Evolutionary conservation across 1,140 invertebrate genomes (phyloP), one percentile per base, ranked within the genome.

Genomic region (Drosophila repletoides): DNA sequence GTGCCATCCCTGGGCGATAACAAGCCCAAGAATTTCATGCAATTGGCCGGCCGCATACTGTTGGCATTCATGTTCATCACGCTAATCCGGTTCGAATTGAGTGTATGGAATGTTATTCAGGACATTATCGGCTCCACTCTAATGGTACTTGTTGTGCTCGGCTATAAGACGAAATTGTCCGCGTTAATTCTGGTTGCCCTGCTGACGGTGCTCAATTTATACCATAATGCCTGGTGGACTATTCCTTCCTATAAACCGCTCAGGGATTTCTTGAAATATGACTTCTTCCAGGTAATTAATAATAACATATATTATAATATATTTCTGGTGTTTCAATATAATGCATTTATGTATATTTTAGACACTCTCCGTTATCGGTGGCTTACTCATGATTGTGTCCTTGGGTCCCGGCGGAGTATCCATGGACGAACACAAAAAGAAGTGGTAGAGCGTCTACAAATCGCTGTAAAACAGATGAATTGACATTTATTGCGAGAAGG

Each of bases 341-440:
- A 51, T 24, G 21, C 33, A 5, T n/a, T 21, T 10, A 6, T 38
- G 2, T 0, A 5, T 4, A 6, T 93, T 95, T 26, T 93, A 99
- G 96, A 99, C 98, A 24, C 91, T 99, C 64, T 99, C 98, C 46
- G 98, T 99, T 28, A 96, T 99, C 81, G 99, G 99, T 64, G 99
- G 99, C 61, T 93, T 99, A n/a, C 92, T 99, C 31, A 98, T 99
- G 95, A 98, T 99, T 69, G 98, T 99, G 1, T 97, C 97, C 43
- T 93, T 99, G 65, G 99, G 99, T 15, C 98, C 99, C 14, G 99
- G 99, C 63, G 98, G 97, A 49, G 97, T 99, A 22, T 99, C 98
- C 43, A 99, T 99, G 96, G 99, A 99, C 91, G 98, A 99, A 89
- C 98, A 99, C 92, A 99, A 99, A 91, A 99, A 99, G 92, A 95